Evolutionary conservation across 2,888 invertebrate genomes (phyloP), one percentile per base, ranked within the genome.

Genomic region (Parnassius mnemosyne): DNA sequence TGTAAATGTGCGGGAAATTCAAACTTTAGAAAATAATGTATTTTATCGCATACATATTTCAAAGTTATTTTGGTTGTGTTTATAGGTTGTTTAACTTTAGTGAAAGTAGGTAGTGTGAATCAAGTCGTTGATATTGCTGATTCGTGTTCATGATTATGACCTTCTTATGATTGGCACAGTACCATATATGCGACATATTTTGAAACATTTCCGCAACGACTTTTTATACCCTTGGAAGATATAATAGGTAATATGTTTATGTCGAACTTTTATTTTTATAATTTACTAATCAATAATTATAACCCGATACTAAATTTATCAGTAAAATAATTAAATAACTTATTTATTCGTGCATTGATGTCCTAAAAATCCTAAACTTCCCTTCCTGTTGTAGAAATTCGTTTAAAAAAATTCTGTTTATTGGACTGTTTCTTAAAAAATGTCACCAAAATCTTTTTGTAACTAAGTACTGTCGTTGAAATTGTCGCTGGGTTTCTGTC

Each of bases 41-140:
- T n/a, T 9, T 34, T 54, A 12, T 63, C 62, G 60, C 46, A 2
- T n/a, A 13, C 61, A 61, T 54, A 42, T 49, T 13, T n/a, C 66
- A 57, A 66, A 55, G 60, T 57, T 59, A 64, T 63, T 66, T 42
- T 49, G 41, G 57, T 53, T 57, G 58, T 65, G 60, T 55, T 57
- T 43, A 66, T 61, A 68, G 71, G 69, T 73, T 66, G 60, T 68
- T 49, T 49, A 10, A 49, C 13, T 13, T 13, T 64, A 79, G 87
- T 85, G 88, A 89, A 89, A 88, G 87, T 86, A 71, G 72, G 75
- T 67, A 76, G 79, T 77, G 83, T 77, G 63, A 74, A 81, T 79
- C 78, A 75, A 80, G 78, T 76, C 76, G 77, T 79, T 83, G 80
- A 81, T 81, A 81, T 82, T 79, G 78, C 79, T 76, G 78, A 77